Evolutionary conservation across 2,888 invertebrate genomes (phyloP), one percentile per base, ranked within the genome.

Genomic region (Torymus texanus): DNA sequence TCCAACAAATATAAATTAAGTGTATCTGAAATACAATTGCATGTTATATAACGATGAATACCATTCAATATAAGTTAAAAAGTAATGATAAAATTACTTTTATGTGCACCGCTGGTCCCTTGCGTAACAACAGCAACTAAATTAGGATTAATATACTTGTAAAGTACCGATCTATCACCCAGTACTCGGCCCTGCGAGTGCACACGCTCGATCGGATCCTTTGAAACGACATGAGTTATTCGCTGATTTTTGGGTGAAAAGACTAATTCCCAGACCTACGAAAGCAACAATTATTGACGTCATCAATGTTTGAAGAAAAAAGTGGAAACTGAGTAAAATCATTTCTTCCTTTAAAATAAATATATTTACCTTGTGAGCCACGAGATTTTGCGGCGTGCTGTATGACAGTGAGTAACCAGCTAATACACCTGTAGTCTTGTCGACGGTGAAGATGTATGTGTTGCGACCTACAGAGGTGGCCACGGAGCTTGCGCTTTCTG

Each of bases 111-210:
- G 87, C 97, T 96, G 16, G 93, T 92, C 51, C 95, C 94, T 87
- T 96, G 93, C 0, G 97, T 95, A 41, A 96, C 93, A 82, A 98
- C 92, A 14, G 97, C 96, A 82, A 98, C 94, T 83, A 99, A 92
- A 92, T 99, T 99, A 50, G 99, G 99, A 92, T 99, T 99, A 84
- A 97, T 93, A 91, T 99, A 99, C 91, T 99, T 99, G 92, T 99
- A 99, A 56, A 99, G 93, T 74, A 99, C 99, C 85, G 97, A 97
- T 82, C 99, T 93, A 92, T 99, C 99, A 55, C 96, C 95, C 83
- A 99, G 92, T 70, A 98, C 98, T 83, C 97, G 93, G 29, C 99
- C 99, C 88, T 98, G 97, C 0, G 98, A 98, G 91, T 98, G 98
- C 16, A 97, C 96, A 80, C 94, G 92, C 91, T 96, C 96, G 83